Evolutionary conservation across 2,888 invertebrate genomes (phyloP).

Genomic region (Limenitis arthemis): DNA sequence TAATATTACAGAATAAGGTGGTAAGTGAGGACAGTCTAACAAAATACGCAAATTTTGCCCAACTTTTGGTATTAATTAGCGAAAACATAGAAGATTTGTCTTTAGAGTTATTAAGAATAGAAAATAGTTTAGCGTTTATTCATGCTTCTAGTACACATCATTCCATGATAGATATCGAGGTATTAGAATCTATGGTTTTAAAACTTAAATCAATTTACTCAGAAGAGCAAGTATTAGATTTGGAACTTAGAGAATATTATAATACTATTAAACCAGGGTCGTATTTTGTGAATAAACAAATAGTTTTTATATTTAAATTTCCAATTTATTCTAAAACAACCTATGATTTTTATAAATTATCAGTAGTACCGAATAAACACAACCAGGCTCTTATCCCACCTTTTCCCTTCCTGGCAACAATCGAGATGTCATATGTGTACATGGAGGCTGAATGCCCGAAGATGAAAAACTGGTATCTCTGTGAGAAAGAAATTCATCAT

Average conservation of each 20-base stretch:
- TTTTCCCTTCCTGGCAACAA: slow-evolving; percentile 24
- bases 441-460: slow-evolving; percentile 29
- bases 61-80: slow-evolving; percentile 14
- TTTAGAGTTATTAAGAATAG: slow-evolving; percentile 18
- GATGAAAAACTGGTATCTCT: slow-evolving; percentile 16
- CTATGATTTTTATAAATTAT: too few relatives aligned
- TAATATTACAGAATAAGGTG: too few relatives aligned
- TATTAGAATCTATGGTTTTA: too few relatives aligned
- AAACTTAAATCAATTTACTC: too few relatives aligned
- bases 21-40: too few relatives aligned
- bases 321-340: too few relatives aligned
- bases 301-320: too few relatives aligned
- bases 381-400: slow-evolving; percentile 19
- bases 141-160: slow-evolving; percentile 19
- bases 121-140: slow-evolving; percentile 23
- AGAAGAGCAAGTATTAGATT: too few relatives aligned
- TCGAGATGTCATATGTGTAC: slow-evolving; percentile 20
- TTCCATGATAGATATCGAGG: too few relatives aligned
- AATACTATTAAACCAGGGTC: not conserved
- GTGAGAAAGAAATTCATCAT: slow-evolving; percentile 11
- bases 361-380: slow-evolving; percentile 21
- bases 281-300: too few relatives aligned
- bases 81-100: slow-evolving; percentile 20
- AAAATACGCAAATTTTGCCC: slow-evolving; percentile 21
- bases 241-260: slow-evolving; percentile 20